Evolutionary conservation across 2,888 invertebrate species (phyloP), one percentile per base, ranked within the genome.

Genomic region (Nemapogon koenigi): DNA sequence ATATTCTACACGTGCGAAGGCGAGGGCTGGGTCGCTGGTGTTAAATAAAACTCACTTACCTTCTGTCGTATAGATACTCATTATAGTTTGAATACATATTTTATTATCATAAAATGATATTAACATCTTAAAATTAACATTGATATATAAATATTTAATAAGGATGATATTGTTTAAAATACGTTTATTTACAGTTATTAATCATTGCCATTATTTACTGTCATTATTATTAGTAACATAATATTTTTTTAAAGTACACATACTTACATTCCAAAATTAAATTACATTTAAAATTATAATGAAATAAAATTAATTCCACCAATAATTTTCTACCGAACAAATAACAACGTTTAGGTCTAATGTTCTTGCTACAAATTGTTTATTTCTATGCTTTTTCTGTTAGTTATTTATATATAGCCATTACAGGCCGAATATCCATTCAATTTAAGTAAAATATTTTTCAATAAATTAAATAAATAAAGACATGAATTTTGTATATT

Each of bases 71-170:
- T 11, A 29, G 2, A 15, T 3, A 7, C 2, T 29, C 3, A 13
- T 7, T 13, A 13, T 13, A 27, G 11, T 31, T 37, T 38, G 33
- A 15, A 17, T 41, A 41, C 8, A 38, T 33, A 33, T 33, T 68
- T 73, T 70, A 71, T 72, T 76, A 62, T 72, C 72, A 69, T 75
- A 75, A 76, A 73, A 73, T 75, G 72, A 76, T 75, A 75, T 72
- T 62, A 78, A 78, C 78, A 72, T 73, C 75, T 75, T 78, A 76
- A 52, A 26, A 48, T 60, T 72, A 75, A 76, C 75, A 76, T 70
- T 73, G 75, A 76, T 76, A 75, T 72, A 72, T 72, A 71, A 57
- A 56, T 52, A 48, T n/a, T 51, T 53, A 56, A 58, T 53, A 53
- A 48, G 53, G 50, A 51, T 55, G 58, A 53, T 62, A 62, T 61